These are phyloP conservation scores for Thermophis baileyi DNA, from an alignment of 2,113 vertebrate species.

Conservation along the genomic window DNA sequence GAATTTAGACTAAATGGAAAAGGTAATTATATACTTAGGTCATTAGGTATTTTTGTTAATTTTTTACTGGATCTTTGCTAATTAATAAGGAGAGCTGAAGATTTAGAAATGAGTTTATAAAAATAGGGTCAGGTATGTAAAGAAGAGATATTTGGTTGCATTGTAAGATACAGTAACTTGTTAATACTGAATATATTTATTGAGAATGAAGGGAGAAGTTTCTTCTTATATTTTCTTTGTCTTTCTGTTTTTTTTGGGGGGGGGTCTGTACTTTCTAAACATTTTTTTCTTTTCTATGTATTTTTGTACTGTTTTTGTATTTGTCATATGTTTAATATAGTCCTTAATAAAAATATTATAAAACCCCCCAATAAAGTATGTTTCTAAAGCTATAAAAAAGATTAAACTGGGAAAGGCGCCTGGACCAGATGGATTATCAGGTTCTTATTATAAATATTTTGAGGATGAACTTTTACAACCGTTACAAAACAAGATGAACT, in stretches of 20 bases:
- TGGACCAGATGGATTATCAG: background rate
- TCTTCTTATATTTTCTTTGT: background rate
- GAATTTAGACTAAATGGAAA: background rate
- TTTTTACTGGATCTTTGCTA: background rate
- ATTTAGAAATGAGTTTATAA: background rate
- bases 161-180: background rate
- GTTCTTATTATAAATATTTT: background rate
- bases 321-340: background rate
- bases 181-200: background rate
- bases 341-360: background rate
- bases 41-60: background rate
- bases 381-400: background rate
- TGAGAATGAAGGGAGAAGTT: background rate
- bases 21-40: background rate
- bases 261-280: background rate
- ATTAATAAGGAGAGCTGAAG: background rate
- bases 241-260: background rate
- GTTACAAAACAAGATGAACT: background rate
- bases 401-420: background rate
- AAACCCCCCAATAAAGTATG: background rate
- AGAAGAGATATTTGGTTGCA: background rate
- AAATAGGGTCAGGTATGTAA: background rate
- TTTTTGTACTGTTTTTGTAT: background rate
- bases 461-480: background rate
- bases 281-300: background rate